These are phyloP conservation scores for Camelus bactrianus DNA, from an alignment of 2,113 vertebrate species.

Conservation along the genomic window DNA sequence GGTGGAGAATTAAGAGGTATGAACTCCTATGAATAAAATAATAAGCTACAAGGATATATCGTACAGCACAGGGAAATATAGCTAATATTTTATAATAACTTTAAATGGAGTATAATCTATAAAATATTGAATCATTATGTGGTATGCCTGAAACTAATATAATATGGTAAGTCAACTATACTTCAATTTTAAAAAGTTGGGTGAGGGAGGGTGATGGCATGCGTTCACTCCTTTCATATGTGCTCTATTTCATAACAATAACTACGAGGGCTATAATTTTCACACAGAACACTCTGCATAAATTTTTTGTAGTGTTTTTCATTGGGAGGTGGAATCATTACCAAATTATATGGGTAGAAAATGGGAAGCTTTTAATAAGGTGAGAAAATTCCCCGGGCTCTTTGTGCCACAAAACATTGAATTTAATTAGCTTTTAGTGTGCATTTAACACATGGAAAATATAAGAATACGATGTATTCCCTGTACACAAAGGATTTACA, in stretches of 20 bases:
- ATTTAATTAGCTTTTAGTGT: not conserved
- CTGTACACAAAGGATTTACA: not conserved
- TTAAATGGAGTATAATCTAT: not conserved
- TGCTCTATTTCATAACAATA: not conserved
- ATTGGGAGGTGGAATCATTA: not conserved
- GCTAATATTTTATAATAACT: not conserved
- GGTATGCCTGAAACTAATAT: not conserved
- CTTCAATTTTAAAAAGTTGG: not conserved
- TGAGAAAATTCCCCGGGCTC: not conserved
- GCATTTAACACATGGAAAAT: not conserved
- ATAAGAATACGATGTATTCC: not conserved
- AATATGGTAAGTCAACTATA: not conserved
- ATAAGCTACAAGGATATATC: not conserved
- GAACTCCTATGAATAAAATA: not conserved
- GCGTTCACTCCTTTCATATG: not conserved
- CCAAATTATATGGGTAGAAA: not conserved
- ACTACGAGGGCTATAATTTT: not conserved
- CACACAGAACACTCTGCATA: not conserved
- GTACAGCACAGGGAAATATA: not conserved
- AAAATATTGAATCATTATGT: not conserved
- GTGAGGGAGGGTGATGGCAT: fast-evolving
- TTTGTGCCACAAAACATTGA: not conserved
- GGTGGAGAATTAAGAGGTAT: not conserved
- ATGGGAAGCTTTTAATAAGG: not conserved
- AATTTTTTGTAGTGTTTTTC: not conserved